Conservation (phyloP, 2,797 vertebrate genomes). For the Scolopax bukidnonensis region DNA sequence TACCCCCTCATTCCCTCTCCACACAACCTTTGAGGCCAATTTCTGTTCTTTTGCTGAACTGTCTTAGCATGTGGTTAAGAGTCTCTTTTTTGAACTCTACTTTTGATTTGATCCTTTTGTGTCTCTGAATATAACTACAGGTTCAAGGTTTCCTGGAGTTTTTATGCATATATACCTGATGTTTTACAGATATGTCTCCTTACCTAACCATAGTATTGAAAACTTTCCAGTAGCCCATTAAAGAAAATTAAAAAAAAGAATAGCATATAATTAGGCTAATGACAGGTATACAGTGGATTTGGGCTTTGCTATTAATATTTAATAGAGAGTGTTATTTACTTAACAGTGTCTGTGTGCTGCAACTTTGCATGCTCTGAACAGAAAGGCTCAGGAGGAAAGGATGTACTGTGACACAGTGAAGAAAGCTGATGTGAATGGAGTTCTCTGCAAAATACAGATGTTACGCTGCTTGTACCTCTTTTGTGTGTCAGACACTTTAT, state of each 20-base stretch:
- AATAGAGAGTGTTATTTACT: neutral
- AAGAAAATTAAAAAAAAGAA: neutral
- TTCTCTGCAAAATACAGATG: neutral
- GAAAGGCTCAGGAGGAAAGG: neutral
- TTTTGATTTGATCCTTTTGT: neutral
- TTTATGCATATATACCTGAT: neutral
- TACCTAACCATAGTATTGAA: neutral
- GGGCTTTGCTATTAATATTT: neutral
- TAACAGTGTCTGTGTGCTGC: neutral
- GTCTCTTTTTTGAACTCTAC: neutral
- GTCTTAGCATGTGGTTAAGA: neutral
- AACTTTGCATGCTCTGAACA: neutral
- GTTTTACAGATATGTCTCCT: neutral
- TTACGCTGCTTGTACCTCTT: neutral
- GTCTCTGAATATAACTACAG: neutral
- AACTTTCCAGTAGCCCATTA: neutral
- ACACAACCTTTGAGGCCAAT: neutral
- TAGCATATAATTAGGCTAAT: neutral
- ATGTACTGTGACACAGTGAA: neutral
- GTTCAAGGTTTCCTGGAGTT: neutral
- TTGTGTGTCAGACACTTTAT: neutral
- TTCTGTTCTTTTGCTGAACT: neutral
- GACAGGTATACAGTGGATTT: neutral
- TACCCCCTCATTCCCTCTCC: neutral
- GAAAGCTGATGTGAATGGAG: neutral